Base-by-base conservation (phyloP, 1,140 invertebrate species). In the Linepithema humile region DNA sequence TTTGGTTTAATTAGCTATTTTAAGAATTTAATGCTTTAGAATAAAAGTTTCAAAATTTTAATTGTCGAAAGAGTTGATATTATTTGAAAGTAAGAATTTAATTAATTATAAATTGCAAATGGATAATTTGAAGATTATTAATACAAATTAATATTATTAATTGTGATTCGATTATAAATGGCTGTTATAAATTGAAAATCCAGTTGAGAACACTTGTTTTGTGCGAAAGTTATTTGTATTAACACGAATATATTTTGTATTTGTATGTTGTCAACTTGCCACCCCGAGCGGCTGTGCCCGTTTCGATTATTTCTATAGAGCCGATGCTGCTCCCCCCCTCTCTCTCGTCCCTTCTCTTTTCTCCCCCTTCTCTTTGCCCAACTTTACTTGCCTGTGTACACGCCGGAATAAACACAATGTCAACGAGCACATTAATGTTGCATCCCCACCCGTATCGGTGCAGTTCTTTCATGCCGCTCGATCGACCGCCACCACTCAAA, bases 351-450 rank as follows among this genome's bases (percentile, higher is more conserved):
- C 60, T 32, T 7, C 43, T 23, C 64, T 10, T 35, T 45, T 40
- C 40, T 38, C 48, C 7, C 67, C 32, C 10, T 50, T 59, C 17
- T 23, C 45, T 23, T 45, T 15, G 43, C 62, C 60, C 48, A 23
- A 29, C 59, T 32, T 35, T 23, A 23, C 38, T 78, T 15, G 75
- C 38, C 40, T 53, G 70, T 88, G 73, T 83, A 88, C 78, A 85
- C 65, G 83, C 70, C 50, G 57, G 75, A 45, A 72, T 85, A 85
- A 88, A 88, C 78, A 88, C 87, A 85, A 89, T 88, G 88, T 89
- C 87, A 89, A 86, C 87, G 88, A 88, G 82, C 87, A 86, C 87
- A 85, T 88, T 89, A 89, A 89, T 88, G 85, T 88, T 85, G 73
- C 60, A 82, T 69, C 60, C 65, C 64, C 26, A 50, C 60, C 60